These are phyloP conservation scores for Tachuris rubrigastra DNA, from an alignment of 2,113 vertebrate species.

Conservation along the genomic window DNA sequence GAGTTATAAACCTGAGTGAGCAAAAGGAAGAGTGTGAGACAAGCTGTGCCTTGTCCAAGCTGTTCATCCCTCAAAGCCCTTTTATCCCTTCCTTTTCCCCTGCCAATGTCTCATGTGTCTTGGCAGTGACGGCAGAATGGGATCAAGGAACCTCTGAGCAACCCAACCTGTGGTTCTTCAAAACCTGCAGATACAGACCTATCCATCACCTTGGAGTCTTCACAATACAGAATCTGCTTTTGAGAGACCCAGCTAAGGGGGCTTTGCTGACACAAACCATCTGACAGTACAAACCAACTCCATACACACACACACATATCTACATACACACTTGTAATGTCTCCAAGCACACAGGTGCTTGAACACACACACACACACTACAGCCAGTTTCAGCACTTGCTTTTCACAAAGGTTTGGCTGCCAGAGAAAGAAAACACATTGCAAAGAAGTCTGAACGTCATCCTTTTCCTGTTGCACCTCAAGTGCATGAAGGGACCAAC, in stretches of 20 bases:
- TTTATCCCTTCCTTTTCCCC: background rate
- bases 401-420: background rate
- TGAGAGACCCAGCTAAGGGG: background rate
- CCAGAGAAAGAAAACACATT: background rate
- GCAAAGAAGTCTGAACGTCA: background rate
- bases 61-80: background rate
- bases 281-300: background rate
- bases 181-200: background rate
- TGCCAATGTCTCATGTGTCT: too few species aligned
- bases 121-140: background rate
- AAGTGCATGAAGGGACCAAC: background rate
- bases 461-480: background rate
- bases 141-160: background rate
- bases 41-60: background rate
- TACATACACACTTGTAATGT: background rate
- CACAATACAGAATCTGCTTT: background rate
- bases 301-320: background rate
- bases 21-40: background rate
- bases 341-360: background rate
- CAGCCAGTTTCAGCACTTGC: background rate
- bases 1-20: constrained; percentile 83
- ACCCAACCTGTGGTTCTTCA: background rate
- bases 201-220: background rate
- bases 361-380: fast-evolving
- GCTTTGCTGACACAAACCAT: background rate